Percentiles rank a stretch among this genome's conserved stretches.
These are phyloP conservation scores for Microcebus murinus DNA, from an alignment of 2,113 vertebrate genomes.

Conservation along the genomic window DNA sequence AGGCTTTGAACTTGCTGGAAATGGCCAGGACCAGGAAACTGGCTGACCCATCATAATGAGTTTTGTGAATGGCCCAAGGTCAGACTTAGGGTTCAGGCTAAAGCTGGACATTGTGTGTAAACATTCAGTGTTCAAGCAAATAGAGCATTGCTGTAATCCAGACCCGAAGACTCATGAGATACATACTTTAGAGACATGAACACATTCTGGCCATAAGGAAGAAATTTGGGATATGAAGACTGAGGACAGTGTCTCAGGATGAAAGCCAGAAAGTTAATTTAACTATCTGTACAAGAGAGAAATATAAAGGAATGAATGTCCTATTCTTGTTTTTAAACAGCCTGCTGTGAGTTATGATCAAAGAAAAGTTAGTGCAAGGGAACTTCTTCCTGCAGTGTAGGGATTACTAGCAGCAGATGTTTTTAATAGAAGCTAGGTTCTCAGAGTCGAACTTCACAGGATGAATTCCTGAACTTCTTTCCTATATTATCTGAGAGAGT, in stretches of 20 bases:
- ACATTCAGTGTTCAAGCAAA: not conserved
- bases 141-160: not conserved
- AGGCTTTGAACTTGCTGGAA: not conserved
- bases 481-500: not conserved
- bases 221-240: not conserved
- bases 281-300: not conserved
- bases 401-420: not conserved
- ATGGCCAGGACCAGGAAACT: not conserved
- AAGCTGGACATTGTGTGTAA: not conserved
- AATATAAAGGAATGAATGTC: not conserved
- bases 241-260: not conserved
- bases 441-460: not conserved
- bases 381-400: not conserved
- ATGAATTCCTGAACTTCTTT: not conserved
- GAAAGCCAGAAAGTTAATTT: not conserved
- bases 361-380: not conserved
- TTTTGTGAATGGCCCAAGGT: not conserved
- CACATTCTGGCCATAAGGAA: not conserved
- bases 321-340: not conserved
- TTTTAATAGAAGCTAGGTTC: not conserved
- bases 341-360: not conserved
- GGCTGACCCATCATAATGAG: not conserved
- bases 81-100: not conserved
- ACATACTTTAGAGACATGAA: not conserved
- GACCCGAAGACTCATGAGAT: not conserved